These are phyloP conservation scores for Trididemnum clinides DNA, from an alignment of 23 tunicate genomes.

Conservation along the genomic window DNA sequence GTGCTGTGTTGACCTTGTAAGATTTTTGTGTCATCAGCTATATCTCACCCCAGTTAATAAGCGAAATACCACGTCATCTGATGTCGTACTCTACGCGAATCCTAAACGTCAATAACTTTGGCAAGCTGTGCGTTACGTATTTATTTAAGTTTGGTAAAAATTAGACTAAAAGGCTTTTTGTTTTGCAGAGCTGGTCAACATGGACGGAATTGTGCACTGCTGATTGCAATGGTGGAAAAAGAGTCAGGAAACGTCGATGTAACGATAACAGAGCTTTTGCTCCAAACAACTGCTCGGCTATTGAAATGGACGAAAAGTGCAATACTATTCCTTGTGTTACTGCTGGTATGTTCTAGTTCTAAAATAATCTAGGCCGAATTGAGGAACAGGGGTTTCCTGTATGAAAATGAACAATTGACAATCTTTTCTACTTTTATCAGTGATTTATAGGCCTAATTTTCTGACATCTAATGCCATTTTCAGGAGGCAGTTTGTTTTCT, in stretches of 20 bases:
- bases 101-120: too few species aligned
- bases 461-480: too few species aligned
- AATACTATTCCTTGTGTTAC: conserved; percentile 4
- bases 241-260: conserved; percentile 1
- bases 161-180: background rate
- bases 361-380: background rate
- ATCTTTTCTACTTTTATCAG: background rate
- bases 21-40: too few species aligned
- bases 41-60: too few species aligned
- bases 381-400: background rate
- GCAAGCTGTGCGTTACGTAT: too few species aligned
- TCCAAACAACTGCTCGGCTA: background rate
- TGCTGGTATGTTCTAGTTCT: background rate
- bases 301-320: conserved; percentile 17
- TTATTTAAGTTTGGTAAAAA: background rate
- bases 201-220: conserved; percentile 29
- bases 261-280: background rate
- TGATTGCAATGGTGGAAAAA: conserved; percentile 24
- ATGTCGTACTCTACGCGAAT: too few species aligned
- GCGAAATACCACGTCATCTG: too few species aligned
- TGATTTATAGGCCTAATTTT: too few species aligned
- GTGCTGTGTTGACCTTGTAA: too few species aligned
- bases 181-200: conserved; percentile 27
- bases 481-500: too few species aligned
- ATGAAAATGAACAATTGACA: background rate